Evolutionary conservation across 2,888 invertebrate species (phyloP), one percentile per base, ranked within the genome.

Genomic region (Coronaproctus castanopsis): DNA sequence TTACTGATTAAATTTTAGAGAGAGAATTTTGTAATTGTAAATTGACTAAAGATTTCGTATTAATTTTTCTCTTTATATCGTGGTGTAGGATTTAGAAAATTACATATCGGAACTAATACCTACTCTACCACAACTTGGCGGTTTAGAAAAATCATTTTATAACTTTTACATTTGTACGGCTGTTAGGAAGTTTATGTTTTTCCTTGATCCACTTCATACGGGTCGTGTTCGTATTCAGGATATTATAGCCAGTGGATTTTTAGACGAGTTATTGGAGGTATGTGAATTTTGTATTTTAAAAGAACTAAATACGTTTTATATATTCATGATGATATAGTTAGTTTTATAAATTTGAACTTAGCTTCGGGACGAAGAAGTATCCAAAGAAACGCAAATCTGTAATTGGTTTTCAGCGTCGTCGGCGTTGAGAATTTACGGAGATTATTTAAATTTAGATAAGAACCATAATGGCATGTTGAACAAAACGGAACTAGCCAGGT

Each of bases 401-500:
- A 92, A 91, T 72, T 90, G 88, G 89, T 92, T 92, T 71, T 89
- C 90, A 36, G 87, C 87, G 24, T 81, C 88, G 0, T 87, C 88
- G 0, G 90, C 93, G 0, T 74, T 93, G 19, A 77, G 87, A 52
- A 89, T 96, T 1, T 96, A 96, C 70, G 90, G 91, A 0, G 90
- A 91, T 71, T 97, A 93, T 71, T 77, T 96, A 51, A 90, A 90
- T 72, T 75, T 97, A 62, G 97, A 97, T 70, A 80, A 85, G 63
- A 91, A 96, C 71, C 90, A 90, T 67, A 96, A 96, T 71, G 92
- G 96, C 22, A 90, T 96, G 91, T 77, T 97, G 1, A 92, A 87
- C 69, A 86, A 89, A 70, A 80, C 84, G 59, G 96, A 96, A 72
- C 73, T 96, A 54, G 83, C 87, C 2, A 85, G 85, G 81, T 89